Percentiles rank a stretch among this genome's conserved stretches.
These are phyloP conservation scores for Ericerus pela DNA, from an alignment of 1,140 invertebrate species.

Conservation along the genomic window DNA sequence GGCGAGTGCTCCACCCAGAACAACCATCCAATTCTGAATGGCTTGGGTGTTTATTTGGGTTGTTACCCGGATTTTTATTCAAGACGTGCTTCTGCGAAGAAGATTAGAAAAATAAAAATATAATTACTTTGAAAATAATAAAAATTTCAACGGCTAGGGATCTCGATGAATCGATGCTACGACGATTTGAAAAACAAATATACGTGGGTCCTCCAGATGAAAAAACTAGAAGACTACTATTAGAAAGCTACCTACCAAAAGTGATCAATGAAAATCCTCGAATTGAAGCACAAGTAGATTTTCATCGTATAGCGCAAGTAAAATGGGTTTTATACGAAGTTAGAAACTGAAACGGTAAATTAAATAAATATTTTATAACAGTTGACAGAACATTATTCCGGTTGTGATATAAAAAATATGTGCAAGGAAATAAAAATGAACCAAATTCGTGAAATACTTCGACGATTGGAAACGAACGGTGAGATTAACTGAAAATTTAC, in stretches of 20 bases:
- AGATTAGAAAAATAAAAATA: too few relatives aligned
- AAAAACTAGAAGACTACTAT: conserved; percentile 17
- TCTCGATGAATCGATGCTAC: conserved; percentile 69
- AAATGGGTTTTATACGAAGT: not conserved
- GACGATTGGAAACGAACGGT: conserved; percentile 18
- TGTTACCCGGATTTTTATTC: too few relatives aligned
- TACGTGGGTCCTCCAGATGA: conserved; percentile 37
- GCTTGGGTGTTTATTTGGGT: too few relatives aligned
- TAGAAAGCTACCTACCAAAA: conserved; percentile 28
- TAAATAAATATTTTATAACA: conserved; percentile 25
- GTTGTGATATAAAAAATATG: conserved; percentile 71
- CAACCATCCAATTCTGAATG: too few relatives aligned
- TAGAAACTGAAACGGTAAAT: not conserved
- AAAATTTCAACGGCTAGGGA: too few relatives aligned
- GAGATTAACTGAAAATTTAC: not conserved
- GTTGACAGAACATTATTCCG: conserved; percentile 64
- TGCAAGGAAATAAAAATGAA: conserved; percentile 75
- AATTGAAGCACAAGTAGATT: conserved; percentile 34
- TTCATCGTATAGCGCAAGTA: conserved; percentile 38
- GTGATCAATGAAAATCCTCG: conserved; percentile 20
- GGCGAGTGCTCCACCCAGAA: too few relatives aligned
- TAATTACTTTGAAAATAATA: too few relatives aligned
- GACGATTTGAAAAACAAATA: conserved; percentile 77
- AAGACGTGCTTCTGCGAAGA: too few relatives aligned
- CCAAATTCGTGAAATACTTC: conserved; percentile 31